Base-by-base conservation (phyloP, 1,140 invertebrate species). In the Galleria mellonella region DNA sequence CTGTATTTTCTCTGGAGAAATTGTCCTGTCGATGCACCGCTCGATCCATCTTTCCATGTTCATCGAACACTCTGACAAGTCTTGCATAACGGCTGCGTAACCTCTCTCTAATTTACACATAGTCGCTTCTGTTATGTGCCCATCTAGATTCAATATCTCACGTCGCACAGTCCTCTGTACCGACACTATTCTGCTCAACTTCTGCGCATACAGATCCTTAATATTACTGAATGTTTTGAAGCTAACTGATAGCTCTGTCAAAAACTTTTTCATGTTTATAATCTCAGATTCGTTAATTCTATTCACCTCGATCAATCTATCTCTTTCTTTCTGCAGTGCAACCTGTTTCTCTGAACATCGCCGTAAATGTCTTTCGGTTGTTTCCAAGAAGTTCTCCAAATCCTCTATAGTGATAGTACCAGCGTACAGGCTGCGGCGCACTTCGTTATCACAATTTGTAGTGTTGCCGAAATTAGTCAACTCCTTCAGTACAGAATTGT, bases 301-400 rank as follows among this genome's bases (percentile, higher is more conserved):
- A 35, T 78, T 83, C 4, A 83, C 61, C 55, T 85, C 77, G 2
- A 41, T 32, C 11, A 85, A 35, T 37, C 75, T 61, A 39, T 85
- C 82, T 11, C 77, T 51, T 38, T 85, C 82, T 32, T 85, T 85
- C 35, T 85, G 82, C 14, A 83, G 46, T 0, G 62, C 43, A 10
- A 64, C 29, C 33, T 82, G 82, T 27, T 73, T 82, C 31, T 85
- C 82, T 0, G 77, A 67, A 38, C 77, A 81, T 6, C 68, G 51
- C 17, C 56, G 62, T 9, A 83, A 37, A 42, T 85, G 82, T 45
- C 55, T 64, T 17, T 85, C 82, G 4, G 77, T 85, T 0, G 78
- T 83, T 45, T 85, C 82, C 28, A 83, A 47, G 59, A 83, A 85
- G 36, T 78, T 81, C 36, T 85, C 82, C 4, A 85, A 47, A 28